phyloP scores from a whole-genome alignment of 2,113 vertebrate genomes.

The Tenebrosternarchus preto region DNA sequence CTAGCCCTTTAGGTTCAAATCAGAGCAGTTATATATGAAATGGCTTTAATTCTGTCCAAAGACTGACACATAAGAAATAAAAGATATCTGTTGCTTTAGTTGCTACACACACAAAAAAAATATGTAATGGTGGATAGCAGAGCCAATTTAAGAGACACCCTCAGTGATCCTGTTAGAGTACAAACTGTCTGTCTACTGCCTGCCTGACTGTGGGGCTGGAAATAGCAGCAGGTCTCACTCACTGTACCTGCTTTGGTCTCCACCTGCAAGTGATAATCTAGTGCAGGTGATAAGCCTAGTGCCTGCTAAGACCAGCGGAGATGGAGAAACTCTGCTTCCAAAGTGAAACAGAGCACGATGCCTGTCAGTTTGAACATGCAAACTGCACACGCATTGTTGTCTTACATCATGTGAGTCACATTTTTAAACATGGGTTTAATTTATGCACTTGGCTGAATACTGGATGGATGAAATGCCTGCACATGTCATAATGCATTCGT shows the following conservation, averaged over 20 bases:
- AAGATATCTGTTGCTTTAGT: not conserved
- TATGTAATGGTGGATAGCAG: not conserved
- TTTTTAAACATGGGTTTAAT: not conserved
- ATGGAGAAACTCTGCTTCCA: constrained; percentile 3
- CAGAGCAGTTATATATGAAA: no score
- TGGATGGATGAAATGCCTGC: constrained; percentile 8
- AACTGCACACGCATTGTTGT: not conserved
- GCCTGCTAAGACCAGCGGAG: not conserved
- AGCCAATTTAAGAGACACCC: constrained; percentile 42
- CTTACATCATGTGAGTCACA: not conserved
- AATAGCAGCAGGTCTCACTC: constrained; percentile 52
- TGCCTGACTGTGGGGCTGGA: constrained; percentile 50
- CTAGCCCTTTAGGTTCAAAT: no score
- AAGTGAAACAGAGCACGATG: not conserved
- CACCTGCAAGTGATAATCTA: constrained; percentile 9
- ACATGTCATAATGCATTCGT: constrained; percentile 37
- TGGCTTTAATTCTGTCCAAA: not conserved
- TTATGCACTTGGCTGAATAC: constrained; percentile 10
- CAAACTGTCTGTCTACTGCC: constrained; percentile 38
- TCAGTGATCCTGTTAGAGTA: constrained; percentile 25
- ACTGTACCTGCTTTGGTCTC: constrained; percentile 58
- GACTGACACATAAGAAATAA: not conserved
- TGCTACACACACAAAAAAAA: no score
- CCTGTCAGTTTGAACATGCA: not conserved
- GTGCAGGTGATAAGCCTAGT: no score